Conservation (phyloP, 2,113 vertebrate species). For the Zosterops hypoxanthus region DNA sequence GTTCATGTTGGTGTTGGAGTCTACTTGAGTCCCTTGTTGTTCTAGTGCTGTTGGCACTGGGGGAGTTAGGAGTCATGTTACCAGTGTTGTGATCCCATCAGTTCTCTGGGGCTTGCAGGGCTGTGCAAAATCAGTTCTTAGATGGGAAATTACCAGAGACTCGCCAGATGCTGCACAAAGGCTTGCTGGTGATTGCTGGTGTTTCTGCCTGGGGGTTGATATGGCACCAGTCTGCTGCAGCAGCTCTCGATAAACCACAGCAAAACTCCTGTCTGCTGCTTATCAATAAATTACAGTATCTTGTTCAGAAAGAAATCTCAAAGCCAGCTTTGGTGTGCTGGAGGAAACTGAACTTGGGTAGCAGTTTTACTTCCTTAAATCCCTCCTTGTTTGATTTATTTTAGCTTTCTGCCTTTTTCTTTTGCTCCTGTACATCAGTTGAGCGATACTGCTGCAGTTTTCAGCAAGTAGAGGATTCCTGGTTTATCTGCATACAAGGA, state of each 20-base stretch:
- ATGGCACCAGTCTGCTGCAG: not conserved
- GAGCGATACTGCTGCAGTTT: not conserved
- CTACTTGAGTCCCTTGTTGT: conserved; percentile 3
- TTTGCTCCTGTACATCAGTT: accelerated
- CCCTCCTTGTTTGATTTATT: not conserved
- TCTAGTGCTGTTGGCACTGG: conserved; percentile 6
- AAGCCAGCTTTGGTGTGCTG: not conserved
- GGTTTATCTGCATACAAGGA: not conserved
- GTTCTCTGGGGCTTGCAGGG: not conserved
- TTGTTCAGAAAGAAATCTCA: not conserved
- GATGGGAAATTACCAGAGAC: conserved; percentile 47
- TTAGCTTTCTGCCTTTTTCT: not conserved
- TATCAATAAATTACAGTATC: not conserved
- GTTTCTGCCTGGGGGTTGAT: not conserved
- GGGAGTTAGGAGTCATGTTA: conserved; percentile 3
- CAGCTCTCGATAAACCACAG: not conserved
- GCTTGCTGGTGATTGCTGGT: not conserved
- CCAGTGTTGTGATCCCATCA: conserved; percentile 40
- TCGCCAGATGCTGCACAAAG: not conserved
- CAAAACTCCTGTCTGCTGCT: not conserved
- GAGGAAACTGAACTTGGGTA: not conserved
- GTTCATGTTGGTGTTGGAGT: conserved; percentile 15
- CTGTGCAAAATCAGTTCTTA: conserved; percentile 47
- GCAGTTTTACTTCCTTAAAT: not conserved
- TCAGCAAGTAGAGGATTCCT: not conserved